phyloP scores from a whole-genome alignment of 2,113 vertebrate genomes.

The Callopanchax toddi region DNA sequence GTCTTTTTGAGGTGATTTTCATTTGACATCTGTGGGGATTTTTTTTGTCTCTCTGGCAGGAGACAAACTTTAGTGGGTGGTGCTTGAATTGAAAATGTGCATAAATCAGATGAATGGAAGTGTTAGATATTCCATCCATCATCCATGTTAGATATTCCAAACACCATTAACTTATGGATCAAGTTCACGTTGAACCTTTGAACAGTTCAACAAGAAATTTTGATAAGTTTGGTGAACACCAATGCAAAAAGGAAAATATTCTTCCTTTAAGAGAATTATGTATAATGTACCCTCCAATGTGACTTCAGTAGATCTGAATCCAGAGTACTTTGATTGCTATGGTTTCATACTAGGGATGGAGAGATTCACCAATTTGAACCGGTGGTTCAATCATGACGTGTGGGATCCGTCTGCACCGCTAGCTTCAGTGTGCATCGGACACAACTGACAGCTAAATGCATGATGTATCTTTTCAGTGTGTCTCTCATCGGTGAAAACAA shows the following conservation, averaged over 20 bases:
- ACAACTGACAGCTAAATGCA: too few relatives aligned
- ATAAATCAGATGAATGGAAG: conserved; percentile 4
- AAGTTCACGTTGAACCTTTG: neutral
- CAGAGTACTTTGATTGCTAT: neutral
- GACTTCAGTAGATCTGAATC: neutral
- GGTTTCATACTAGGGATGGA: neutral
- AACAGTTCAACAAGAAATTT: conserved; percentile 11
- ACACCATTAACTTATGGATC: conserved; percentile 1
- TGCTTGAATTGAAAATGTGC: conserved; percentile 1
- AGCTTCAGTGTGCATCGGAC: too few relatives aligned
- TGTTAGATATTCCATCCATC: neutral
- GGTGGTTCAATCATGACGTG: too few relatives aligned
- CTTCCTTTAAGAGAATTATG: neutral
- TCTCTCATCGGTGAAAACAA: too few relatives aligned
- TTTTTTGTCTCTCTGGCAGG: neutral
- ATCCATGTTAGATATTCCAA: neutral
- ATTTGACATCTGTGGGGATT: neutral
- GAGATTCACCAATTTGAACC: too few relatives aligned
- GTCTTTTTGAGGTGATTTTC: neutral
- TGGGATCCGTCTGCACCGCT: too few relatives aligned
- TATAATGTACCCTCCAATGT: neutral
- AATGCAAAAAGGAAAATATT: neutral
- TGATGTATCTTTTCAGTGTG: too few relatives aligned
- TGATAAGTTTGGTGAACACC: neutral
- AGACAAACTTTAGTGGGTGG: neutral